phyloP scores from a whole-genome alignment of 2,797 vertebrate species.

The Chaetophractus vellerosus region DNA sequence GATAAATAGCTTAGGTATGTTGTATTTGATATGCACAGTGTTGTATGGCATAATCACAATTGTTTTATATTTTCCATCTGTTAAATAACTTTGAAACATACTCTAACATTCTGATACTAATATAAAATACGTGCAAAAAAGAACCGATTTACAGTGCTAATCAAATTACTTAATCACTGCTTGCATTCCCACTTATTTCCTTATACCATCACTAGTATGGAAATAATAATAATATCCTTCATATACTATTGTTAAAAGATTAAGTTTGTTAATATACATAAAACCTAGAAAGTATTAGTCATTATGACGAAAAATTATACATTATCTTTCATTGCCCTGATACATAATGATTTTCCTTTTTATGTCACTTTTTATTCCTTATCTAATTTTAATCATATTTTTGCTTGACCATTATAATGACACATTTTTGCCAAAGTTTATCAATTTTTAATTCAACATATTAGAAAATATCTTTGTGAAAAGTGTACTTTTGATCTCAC shows the following conservation, averaged over 20 bases:
- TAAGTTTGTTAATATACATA: no score
- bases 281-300: no score
- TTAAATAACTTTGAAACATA: background rate
- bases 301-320: no score
- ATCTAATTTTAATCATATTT: no score
- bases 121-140: conserved; percentile 5
- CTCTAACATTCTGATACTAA: background rate
- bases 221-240: no score
- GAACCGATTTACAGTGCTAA: background rate
- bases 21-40: background rate
- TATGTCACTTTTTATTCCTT: no score
- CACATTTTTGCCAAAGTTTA: no score
- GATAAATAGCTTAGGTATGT: background rate
- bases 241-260: no score
- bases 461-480: background rate
- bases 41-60: background rate
- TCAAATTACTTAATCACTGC: background rate
- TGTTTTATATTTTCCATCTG: background rate
- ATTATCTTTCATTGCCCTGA: no score
- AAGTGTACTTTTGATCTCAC: background rate
- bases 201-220: no score
- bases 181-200: background rate
- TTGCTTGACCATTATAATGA: no score
- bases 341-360: no score
- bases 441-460: background rate